phyloP scores from a whole-genome alignment of 2,113 vertebrate species.

The Spilogale gracilis region DNA sequence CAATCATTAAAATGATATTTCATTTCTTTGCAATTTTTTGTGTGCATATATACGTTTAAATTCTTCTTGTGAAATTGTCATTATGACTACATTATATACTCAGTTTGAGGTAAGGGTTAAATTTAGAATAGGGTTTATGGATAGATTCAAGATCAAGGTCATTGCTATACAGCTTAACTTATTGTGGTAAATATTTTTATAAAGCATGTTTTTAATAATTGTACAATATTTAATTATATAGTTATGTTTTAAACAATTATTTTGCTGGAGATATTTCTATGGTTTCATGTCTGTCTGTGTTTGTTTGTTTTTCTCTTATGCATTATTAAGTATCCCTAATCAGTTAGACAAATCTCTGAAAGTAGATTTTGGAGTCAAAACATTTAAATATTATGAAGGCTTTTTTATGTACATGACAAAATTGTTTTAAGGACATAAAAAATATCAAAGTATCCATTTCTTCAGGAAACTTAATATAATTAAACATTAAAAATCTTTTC shows the following conservation, averaged over 20 bases:
- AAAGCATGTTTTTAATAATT: not conserved
- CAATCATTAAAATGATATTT: not conserved
- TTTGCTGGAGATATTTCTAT: not conserved
- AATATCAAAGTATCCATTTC: not conserved
- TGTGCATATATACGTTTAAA: not conserved
- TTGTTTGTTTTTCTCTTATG: not conserved
- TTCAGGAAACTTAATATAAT: not conserved
- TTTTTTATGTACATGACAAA: not conserved
- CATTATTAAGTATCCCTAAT: not conserved
- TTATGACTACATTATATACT: not conserved
- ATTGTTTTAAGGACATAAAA: not conserved
- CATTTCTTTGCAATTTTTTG: not conserved
- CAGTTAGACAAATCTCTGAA: constrained; percentile 15
- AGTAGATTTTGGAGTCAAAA: not conserved
- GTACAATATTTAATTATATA: not conserved
- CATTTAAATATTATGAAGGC: not conserved
- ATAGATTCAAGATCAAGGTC: not conserved
- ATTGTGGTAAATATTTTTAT: not conserved
- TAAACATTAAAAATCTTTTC: not conserved
- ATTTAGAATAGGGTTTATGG: not conserved
- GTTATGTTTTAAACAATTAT: not conserved
- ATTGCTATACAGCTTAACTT: not conserved
- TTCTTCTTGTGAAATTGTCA: not conserved
- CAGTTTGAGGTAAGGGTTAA: not conserved
- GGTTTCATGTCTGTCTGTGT: not conserved